These are phyloP conservation scores for Bradysia coprophila DNA, from an alignment of 1,140 invertebrate species.

Conservation along the genomic window DNA sequence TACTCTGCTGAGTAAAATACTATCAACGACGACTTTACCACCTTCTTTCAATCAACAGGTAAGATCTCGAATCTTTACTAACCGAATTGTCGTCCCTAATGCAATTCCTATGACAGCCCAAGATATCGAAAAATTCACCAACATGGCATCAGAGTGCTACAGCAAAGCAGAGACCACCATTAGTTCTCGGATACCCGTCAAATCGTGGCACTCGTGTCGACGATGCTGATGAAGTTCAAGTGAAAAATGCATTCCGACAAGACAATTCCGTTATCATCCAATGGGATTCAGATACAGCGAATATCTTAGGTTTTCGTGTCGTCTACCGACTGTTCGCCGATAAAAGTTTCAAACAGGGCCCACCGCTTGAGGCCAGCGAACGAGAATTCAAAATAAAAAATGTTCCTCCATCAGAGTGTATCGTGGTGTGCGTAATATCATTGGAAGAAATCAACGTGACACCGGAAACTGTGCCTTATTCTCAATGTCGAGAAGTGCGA, in stretches of 20 bases:
- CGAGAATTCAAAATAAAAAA: conserved; percentile 83
- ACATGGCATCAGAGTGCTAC: conserved; percentile 18
- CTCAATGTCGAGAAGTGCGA: conserved; percentile 74
- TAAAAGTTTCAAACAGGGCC: conserved; percentile 72
- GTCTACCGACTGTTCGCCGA: conserved; percentile 82
- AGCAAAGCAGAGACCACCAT: conserved; percentile 38
- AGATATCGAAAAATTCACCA: neutral
- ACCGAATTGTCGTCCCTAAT: too few relatives aligned
- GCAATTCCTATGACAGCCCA: too few relatives aligned
- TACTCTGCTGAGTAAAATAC: conserved; percentile 9
- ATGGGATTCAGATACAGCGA: conserved; percentile 72
- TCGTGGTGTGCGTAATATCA: conserved; percentile 80
- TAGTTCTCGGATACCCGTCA: conserved; percentile 48
- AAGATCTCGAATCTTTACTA: too few relatives aligned
- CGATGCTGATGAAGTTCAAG: conserved; percentile 55
- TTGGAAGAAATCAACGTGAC: conserved; percentile 70
- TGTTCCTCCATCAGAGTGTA: conserved; percentile 78
- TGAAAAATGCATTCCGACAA: conserved; percentile 67
- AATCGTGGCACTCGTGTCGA: conserved; percentile 32
- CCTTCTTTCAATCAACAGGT: conserved; percentile 4
- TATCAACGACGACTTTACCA: conserved; percentile 9
- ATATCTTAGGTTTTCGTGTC: conserved; percentile 72
- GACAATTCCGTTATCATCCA: conserved; percentile 78
- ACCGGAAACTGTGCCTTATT: conserved; percentile 65
- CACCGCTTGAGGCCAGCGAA: conserved; percentile 68